These are phyloP conservation scores for Oscheius sp. DNA, from an alignment of 2,888 invertebrate genomes.

Conservation along the genomic window DNA sequence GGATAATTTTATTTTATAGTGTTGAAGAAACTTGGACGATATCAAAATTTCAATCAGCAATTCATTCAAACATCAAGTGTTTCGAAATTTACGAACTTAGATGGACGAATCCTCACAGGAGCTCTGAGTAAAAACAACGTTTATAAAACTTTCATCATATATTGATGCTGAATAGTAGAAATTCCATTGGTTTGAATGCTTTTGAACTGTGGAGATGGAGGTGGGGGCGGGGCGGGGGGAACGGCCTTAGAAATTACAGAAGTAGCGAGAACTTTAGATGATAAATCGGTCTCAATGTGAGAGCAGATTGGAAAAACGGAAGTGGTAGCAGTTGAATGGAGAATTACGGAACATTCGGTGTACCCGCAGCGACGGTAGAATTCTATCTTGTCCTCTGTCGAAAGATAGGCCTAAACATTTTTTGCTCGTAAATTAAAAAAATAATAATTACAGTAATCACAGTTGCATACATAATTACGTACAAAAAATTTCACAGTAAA, in stretches of 20 bases:
- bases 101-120: too few species aligned
- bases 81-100: too few species aligned
- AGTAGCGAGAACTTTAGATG: not conserved
- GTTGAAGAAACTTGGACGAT: too few species aligned
- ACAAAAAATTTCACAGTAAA: not conserved
- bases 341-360: slow-evolving; percentile 44
- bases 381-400: slow-evolving; percentile 72
- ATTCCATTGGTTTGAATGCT: slow-evolving; percentile 14
- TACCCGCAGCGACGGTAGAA: slow-evolving; percentile 72
- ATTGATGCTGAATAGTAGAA: slow-evolving; percentile 39
- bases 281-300: not conserved
- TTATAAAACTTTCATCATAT: slow-evolving; percentile 36
- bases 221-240: slow-evolving; percentile 28
- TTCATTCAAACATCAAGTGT: too few species aligned
- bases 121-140: too few species aligned
- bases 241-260: not conserved
- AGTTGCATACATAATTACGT: too few species aligned
- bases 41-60: too few species aligned
- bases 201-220: slow-evolving; percentile 9
- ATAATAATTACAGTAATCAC: not conserved
- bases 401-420: slow-evolving; percentile 70
- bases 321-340: slow-evolving; percentile 53
- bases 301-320: slow-evolving; percentile 45
- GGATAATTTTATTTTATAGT: too few species aligned
- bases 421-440: not conserved